Conservation (phyloP, 2,113 vertebrate genomes). For the Gymnogyps californianus region DNA sequence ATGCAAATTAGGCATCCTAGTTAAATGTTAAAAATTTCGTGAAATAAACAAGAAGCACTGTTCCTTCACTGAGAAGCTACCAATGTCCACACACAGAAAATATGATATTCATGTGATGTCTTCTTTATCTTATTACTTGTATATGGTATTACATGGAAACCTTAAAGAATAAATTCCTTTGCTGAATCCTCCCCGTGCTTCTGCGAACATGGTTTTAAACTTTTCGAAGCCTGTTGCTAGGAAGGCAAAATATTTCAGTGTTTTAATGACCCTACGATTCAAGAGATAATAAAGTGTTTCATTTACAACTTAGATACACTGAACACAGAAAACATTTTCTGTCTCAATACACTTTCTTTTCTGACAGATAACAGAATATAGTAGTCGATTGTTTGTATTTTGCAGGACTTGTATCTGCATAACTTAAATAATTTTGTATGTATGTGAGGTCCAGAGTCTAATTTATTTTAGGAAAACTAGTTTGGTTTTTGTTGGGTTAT, state of each 20-base stretch:
- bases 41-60: background rate
- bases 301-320: background rate
- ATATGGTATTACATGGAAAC: background rate
- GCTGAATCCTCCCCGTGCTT: background rate
- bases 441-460: background rate
- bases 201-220: background rate
- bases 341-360: background rate
- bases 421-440: background rate
- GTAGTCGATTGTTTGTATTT: background rate
- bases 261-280: background rate
- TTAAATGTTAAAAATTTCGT: background rate
- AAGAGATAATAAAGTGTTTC: background rate
- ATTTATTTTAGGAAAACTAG: background rate
- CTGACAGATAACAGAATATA: background rate
- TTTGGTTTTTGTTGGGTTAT: background rate
- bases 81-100: background rate
- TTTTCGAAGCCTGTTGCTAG: background rate
- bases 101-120: background rate
- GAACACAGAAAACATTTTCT: background rate
- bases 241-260: background rate
- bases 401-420: background rate
- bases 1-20: background rate
- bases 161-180: background rate
- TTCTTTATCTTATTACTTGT: background rate
- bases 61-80: background rate